Base-by-base conservation (phyloP, 2,113 vertebrate species). In the Ascaphus truei region DNA sequence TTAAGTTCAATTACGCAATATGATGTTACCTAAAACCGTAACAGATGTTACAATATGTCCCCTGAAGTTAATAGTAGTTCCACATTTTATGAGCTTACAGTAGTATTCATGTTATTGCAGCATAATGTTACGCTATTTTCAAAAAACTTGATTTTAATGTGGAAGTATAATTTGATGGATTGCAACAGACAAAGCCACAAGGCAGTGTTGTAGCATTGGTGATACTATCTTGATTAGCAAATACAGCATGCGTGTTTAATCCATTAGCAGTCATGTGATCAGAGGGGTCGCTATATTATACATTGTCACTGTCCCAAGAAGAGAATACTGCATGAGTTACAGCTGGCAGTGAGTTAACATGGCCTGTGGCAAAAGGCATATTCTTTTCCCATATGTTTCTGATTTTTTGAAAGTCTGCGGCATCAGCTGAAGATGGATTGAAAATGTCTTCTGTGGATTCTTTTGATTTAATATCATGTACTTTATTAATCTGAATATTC, bases 401-500 rank as follows among this genome's bases (percentile, higher is more conserved):
- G 48, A 31, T n/a, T 26, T 12, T 68, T 65, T 59, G 7, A 25
- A 71, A 79, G 71, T 81, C 80, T 25, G 73, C 11, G 10, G 68
- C 29, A 0, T 74, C 74, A 4, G 18, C 15, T 25, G 13, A 8
- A 30, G 34, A 1, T 0, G 52, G 2, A n/a, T 79, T 78, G 33
- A 77, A 73, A 52, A 84, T 76, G n/a, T 41, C 60, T 77, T 86
- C 84, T 1, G 20, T 23, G 73, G 89, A 83, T 3, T 78, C 72
- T 78, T 81, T 88, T 56, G 83, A 80, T 60, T 76, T 83, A 9
- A 86, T 73, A 26, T 73, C 82, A 2, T 94, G 83, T 53, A 93
- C 81, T 8, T 86, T 86, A 74, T 89, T 81, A 75, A 96, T 89
- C 30, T 85, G 87, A 7, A 88, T 85, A 1, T 87, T 85, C 22